Base-by-base conservation (phyloP, 2,888 invertebrate genomes). In the Heteropelma amictum region DNA sequence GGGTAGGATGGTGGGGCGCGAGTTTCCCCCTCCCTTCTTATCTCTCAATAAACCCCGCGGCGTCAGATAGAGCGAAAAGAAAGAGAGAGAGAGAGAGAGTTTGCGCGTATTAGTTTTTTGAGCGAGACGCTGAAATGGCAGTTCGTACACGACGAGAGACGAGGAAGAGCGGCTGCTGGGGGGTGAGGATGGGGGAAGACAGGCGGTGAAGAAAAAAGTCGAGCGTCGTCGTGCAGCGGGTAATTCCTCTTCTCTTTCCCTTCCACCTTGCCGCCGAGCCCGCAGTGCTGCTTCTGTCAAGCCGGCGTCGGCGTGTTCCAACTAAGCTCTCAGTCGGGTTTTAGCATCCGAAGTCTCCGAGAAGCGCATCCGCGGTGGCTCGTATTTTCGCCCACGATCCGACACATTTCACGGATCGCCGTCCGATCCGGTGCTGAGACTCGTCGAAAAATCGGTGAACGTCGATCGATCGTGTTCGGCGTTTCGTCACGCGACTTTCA, bases 261-360 rank as follows among this genome's bases (percentile, higher is more conserved):
- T 72, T 67, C 67, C 72, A 60, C 69, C 60, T 56, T 23, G 45
- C 26, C 56, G 28, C n/a, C n/a, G n/a, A n/a, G 19, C 19, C 28
- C 53, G 40, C 64, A 64, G 64, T 64, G 64, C 74, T 74, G 64
- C 72, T 76, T 74, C 80, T 83, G 83, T 84, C 84, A 82, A 82
- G 79, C 83, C 82, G 81, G 78, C 77, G 80, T 80, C 78, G 80
- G 78, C 80, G 78, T 81, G 78, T 75, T 80, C 64, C 42, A 56
- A 45, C 70, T 70, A 69, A 65, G 49, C 67, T 77, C 69, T 75
- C 81, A 82, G 82, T 83, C 81, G 82, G 72, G 79, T 78, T 77
- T 72, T 76, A 80, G 78, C 81, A 77, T 76, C 78, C 74, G 76
- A 35, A 42, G 19, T 63, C 14, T 23, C 49, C 28, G 42, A 35